Conservation (phyloP, 2,113 vertebrate species). For the Microcebus tavaratra region DNA sequence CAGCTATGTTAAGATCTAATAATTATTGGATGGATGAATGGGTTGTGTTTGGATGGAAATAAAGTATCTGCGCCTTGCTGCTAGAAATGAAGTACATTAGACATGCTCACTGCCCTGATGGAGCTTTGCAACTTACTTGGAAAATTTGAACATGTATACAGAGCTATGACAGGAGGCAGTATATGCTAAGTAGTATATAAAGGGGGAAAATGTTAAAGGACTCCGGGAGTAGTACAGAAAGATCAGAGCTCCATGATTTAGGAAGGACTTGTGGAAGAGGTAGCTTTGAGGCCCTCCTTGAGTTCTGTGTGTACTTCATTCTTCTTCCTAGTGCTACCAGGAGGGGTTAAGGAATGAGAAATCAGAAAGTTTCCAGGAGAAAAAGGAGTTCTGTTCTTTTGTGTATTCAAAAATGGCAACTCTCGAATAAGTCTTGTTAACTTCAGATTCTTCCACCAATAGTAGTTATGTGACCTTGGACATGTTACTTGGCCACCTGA, state of each 20-base stretch:
- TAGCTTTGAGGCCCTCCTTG: background rate
- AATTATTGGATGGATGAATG: background rate
- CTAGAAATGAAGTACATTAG: background rate
- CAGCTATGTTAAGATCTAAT: background rate
- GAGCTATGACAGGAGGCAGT: background rate
- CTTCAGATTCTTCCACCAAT: background rate
- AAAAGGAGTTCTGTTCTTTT: background rate
- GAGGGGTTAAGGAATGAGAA: background rate
- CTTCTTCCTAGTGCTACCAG: background rate
- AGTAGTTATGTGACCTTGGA: background rate
- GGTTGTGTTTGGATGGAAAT: background rate
- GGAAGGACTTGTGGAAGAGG: background rate
- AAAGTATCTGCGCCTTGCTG: background rate
- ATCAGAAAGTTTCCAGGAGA: background rate
- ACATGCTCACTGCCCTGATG: background rate
- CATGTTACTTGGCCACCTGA: background rate
- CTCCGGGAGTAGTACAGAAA: background rate
- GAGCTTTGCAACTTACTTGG: background rate
- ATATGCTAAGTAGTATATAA: background rate
- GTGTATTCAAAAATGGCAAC: background rate
- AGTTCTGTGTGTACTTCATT: background rate
- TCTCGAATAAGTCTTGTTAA: background rate
- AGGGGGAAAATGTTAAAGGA: background rate
- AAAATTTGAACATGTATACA: background rate
- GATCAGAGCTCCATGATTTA: background rate